Evolutionary conservation across 2,797 vertebrate species (phyloP).

Genomic region (Epinephelus malabaricus): DNA sequence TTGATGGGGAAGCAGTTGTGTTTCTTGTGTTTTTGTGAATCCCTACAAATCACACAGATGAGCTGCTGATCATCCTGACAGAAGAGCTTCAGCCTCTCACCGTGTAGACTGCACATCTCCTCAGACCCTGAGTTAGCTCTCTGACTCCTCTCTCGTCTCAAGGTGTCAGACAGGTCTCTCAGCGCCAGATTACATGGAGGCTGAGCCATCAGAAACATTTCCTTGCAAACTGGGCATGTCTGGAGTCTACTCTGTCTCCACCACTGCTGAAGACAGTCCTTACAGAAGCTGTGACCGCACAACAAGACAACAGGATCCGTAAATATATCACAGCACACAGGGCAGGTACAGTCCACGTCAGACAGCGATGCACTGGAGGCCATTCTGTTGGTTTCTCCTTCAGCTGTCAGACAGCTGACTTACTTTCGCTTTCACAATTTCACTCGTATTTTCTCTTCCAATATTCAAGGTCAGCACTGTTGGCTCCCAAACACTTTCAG

Average conservation of each 20-base stretch:
- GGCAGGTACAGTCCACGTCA: background rate
- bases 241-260: conserved; percentile 30
- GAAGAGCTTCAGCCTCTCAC: conserved; percentile 57
- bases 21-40: conserved; percentile 32
- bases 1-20: conserved; percentile 40
- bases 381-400: background rate
- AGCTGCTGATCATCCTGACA: conserved; percentile 44
- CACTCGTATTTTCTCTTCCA: accelerated
- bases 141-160: conserved; percentile 16
- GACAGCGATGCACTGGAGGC: background rate
- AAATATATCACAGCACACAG: conserved; percentile 62
- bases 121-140: background rate
- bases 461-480: accelerated
- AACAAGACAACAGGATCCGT: conserved; percentile 36
- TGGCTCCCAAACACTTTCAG: accelerated
- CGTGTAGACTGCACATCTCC: conserved; percentile 34
- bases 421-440: conserved; percentile 35
- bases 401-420: background rate
- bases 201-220: conserved; percentile 18
- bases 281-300: conserved; percentile 73
- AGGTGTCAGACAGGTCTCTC: conserved; percentile 41
- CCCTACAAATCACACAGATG: conserved; percentile 62
- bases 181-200: conserved; percentile 46
- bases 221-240: conserved; percentile 44
- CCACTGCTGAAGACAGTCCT: conserved; percentile 55